phyloP scores from a whole-genome alignment of 2,888 invertebrate genomes.

The Orchestes rusci region DNA sequence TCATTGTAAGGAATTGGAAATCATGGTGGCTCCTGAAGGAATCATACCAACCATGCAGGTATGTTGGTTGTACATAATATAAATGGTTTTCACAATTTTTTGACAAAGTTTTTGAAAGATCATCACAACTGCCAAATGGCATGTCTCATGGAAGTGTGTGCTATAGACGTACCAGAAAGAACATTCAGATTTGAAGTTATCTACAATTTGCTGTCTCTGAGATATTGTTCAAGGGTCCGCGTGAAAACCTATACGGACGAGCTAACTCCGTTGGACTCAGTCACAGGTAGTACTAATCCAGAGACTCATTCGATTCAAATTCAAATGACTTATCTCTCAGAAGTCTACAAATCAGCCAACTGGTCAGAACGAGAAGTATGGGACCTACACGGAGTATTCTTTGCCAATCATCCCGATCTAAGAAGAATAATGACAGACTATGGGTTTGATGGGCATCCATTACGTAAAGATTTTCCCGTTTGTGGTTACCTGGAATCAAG shows the following conservation, averaged over 20 bases:
- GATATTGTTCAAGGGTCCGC: constrained; percentile 85
- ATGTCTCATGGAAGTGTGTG: constrained; percentile 78
- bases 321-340: neutral
- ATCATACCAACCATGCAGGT: constrained; percentile 64
- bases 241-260: constrained; percentile 99
- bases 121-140: constrained; percentile 92
- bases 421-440: constrained; percentile 96
- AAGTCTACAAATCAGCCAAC: constrained; percentile 83
- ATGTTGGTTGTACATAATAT: constrained; percentile 38
- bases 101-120: constrained; percentile 75
- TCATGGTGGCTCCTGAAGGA: constrained; percentile 87
- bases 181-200: constrained; percentile 78
- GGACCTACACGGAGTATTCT: constrained; percentile 99
- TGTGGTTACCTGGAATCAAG: constrained; percentile 85
- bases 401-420: constrained; percentile 94
- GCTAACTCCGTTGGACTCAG: constrained; percentile 84
- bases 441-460: constrained; percentile 97
- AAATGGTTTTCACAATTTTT: constrained; percentile 1
- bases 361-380: constrained; percentile 96
- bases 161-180: constrained; percentile 59
- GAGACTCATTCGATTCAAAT: too few species aligned
- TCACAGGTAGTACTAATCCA: constrained; percentile 40
- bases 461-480: constrained; percentile 95
- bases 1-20: constrained; percentile 79
- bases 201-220: constrained; percentile 85